phyloP scores from a whole-genome alignment of 2,113 vertebrate genomes.

The Prolemur simus region DNA sequence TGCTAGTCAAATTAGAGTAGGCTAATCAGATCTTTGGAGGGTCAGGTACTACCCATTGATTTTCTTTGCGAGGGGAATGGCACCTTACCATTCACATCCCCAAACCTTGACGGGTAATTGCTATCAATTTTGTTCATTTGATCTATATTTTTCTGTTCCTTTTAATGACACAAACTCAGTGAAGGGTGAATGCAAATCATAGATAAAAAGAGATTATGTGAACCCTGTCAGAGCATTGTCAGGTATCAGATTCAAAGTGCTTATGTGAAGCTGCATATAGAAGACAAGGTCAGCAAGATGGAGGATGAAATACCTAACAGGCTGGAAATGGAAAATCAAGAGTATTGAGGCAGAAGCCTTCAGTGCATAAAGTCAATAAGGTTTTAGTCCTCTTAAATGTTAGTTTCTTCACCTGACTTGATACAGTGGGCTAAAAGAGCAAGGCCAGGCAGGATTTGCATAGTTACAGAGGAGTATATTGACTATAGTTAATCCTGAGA shows the following conservation, averaged over 20 bases:
- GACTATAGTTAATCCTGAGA: no score
- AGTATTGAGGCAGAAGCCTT: not conserved
- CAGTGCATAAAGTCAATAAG: not conserved
- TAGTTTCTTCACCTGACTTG: not conserved
- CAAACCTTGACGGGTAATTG: not conserved
- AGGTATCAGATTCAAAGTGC: not conserved
- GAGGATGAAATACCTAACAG: not conserved
- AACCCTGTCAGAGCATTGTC: not conserved
- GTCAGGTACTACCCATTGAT: not conserved
- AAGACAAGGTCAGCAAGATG: not conserved
- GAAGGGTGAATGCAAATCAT: not conserved
- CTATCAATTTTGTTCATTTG: not conserved
- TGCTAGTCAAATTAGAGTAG: not conserved
- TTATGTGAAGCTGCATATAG: not conserved
- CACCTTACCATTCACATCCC: not conserved
- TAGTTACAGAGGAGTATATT: not conserved
- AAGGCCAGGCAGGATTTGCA: not conserved
- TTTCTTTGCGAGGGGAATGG: not conserved
- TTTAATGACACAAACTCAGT: not conserved
- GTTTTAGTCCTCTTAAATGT: not conserved
- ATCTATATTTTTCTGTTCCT: conserved; percentile 7
- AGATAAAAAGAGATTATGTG: not conserved
- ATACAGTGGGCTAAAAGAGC: not conserved
- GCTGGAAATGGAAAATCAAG: not conserved
- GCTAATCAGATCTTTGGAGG: conserved; percentile 32